Base-by-base conservation (phyloP, 2,888 invertebrate species). In the Brenthis hecate region DNA sequence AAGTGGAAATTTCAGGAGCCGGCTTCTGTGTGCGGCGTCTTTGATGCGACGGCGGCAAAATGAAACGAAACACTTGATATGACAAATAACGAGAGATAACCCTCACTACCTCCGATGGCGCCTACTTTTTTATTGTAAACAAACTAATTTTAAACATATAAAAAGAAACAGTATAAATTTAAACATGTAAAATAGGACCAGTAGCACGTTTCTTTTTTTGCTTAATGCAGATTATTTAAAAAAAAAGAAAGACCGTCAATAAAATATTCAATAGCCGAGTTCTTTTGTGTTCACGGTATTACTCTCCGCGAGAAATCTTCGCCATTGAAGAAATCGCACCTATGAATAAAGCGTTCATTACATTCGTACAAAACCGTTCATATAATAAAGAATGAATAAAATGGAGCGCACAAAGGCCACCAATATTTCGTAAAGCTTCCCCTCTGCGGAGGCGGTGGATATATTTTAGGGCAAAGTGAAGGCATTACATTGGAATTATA, bases 71-170 rank as follows among this genome's bases (percentile, higher is more conserved):
- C 85, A 88, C 91, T 88, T 87, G 87, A 88, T 89, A 87, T 87
- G 89, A 92, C 91, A 92, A 92, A 92, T 91, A 91, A 88, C 85
- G 77, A 80, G 78, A 90, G 91, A 92, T 91, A 92, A 86, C 85
- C 77, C 75, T 81, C 79, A 80, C 82, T 81, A 80, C 77, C 79
- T 61, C 56, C 73, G 75, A 76, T 79, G 88, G 89, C 88, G 88
- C 87, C 87, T 81, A 76, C 80, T 88, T 87, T 91, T 91, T 84
- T 78, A 82, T 77, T 80, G 77, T 71, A 83, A 79, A 80, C 77
- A 79, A 81, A 85, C 86, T 85, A 85, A 89, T 84, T 70, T 70
- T 47, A 47, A 69, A 54, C 60, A 48, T 47, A 36, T 47, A 56
- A 53, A 48, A 53, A 54, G 53, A 43, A 57, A 54, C 16, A 53